These are phyloP conservation scores for Cryptocephalus moraei DNA, from an alignment of 2,888 invertebrate species.

Conservation along the genomic window DNA sequence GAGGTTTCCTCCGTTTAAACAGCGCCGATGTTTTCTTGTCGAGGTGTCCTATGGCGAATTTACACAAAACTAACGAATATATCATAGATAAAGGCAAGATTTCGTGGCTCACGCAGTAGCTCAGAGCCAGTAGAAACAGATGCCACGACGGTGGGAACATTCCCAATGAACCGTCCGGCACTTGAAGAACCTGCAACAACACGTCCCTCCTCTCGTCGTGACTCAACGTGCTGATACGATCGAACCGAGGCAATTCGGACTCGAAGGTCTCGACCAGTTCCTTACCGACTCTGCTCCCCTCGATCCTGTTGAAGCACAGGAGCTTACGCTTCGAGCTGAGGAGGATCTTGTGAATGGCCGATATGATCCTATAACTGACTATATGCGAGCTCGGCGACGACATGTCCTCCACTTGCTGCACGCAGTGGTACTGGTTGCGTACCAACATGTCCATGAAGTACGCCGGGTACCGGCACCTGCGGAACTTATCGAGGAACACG, in stretches of 20 bases:
- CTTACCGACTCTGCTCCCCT: conserved; percentile 16
- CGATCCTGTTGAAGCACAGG: conserved; percentile 27
- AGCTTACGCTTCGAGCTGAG: conserved; percentile 18
- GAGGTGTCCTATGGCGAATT: conserved; percentile 39
- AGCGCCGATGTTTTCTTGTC: background rate
- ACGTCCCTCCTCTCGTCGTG: conserved; percentile 24
- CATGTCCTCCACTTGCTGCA: conserved; percentile 64
- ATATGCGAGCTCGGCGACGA: conserved; percentile 47
- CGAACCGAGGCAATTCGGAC: conserved; percentile 29
- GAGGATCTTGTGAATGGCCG: conserved; percentile 44
- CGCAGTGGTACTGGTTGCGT: conserved; percentile 53
- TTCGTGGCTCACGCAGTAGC: conserved; percentile 46
- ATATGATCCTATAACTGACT: conserved; percentile 51
- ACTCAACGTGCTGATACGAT: conserved; percentile 27
- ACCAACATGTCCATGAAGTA: conserved; percentile 58
- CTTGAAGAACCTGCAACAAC: conserved; percentile 16
- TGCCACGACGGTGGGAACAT: conserved; percentile 48
- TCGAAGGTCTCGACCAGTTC: conserved; percentile 12
- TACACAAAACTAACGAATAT: conserved; percentile 48
- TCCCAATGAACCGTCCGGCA: conserved; percentile 31
- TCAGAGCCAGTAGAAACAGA: conserved; percentile 45
- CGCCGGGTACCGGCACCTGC: conserved; percentile 50
- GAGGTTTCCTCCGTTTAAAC: background rate
- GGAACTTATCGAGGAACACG: conserved; percentile 42
- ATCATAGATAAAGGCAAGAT: conserved; percentile 39